These are phyloP conservation scores for Syngnathus rostellatus DNA, from an alignment of 2,797 vertebrate genomes.

Conservation along the genomic window DNA sequence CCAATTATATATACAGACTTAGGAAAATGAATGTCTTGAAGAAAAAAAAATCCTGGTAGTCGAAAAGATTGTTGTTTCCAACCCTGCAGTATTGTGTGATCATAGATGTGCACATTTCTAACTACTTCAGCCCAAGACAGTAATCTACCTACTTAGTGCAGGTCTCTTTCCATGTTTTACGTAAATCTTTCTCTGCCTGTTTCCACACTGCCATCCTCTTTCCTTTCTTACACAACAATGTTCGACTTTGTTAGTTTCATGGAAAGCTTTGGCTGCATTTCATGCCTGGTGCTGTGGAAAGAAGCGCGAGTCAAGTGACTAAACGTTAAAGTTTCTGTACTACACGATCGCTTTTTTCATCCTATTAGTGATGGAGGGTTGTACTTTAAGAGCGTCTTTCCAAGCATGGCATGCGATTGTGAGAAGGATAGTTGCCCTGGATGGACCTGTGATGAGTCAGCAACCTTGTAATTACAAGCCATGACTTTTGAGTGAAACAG, in stretches of 20 bases:
- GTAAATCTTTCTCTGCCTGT: conserved; percentile 8
- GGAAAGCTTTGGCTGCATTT: conserved; percentile 52
- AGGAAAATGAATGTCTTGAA: not conserved
- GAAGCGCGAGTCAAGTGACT: conserved; percentile 23
- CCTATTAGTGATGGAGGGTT: not conserved
- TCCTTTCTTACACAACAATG: conserved; percentile 35
- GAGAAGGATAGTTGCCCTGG: conserved; percentile 2
- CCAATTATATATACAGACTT: not conserved
- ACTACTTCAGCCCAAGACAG: conserved; percentile 12
- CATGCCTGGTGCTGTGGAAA: conserved; percentile 38
- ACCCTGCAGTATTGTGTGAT: conserved; percentile 18
- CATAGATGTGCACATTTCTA: conserved; percentile 22
- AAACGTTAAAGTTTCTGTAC: not conserved
- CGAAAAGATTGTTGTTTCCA: conserved; percentile 2
- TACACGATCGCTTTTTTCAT: not conserved
- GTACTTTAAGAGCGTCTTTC: not conserved
- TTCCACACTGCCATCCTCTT: conserved; percentile 17
- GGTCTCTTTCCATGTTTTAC: conserved; percentile 11
- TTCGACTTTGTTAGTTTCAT: conserved; percentile 50
- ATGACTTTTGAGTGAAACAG: not conserved
- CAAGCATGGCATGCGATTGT: not conserved
- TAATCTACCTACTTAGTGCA: conserved; percentile 22
- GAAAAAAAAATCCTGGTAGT: not conserved
- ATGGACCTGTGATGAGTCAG: conserved; percentile 26
- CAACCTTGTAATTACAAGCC: conserved; percentile 28